Evolutionary conservation across 2,888 invertebrate species (phyloP), one percentile per base, ranked within the genome.

Genomic region (Meliscaeva auricollis): DNA sequence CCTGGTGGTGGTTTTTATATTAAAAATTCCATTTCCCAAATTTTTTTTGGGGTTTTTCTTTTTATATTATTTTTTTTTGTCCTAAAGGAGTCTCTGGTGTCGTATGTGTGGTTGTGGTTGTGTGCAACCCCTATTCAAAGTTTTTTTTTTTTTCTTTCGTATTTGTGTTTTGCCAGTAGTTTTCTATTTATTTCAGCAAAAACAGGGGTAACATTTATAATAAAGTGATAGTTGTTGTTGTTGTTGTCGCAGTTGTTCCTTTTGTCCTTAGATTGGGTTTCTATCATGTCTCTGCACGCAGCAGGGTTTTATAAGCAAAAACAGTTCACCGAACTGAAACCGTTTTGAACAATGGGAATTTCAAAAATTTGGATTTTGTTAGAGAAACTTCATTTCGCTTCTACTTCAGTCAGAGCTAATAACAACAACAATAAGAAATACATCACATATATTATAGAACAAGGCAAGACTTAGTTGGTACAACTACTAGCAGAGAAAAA

Each of bases 1-100:
- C 44, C 69, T 80, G 75, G 80, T 84, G 84, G 84, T 80, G 60
- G 80, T 73, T 84, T 77, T 84, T 73, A 69, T 85, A 85, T 85
- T 81, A 85, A 85, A 85, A 85, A 85, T 77, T 77, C 73, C 76
- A 80, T 77, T 73, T 85, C 73, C 85, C 48, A 85, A 77, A 13
- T 15, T 64, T 81, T n/a, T n/a, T n/a, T n/a, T n/a, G n/a, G 76
- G 46, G 35, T 56, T 41, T 46, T 30, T n/a, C n/a, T n/a, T n/a
- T n/a, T n/a, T n/a, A n/a, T n/a, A n/a, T n/a, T 52, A 50, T 35
- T 38, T 58, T 70, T 35, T 54, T 26, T 30, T 9, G 35, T 38
- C 30, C 44, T 2, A 58, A 77, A 62, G 41, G 54, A 32, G 20
- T 56, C 32, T 56, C 41, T 62, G 44, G 44, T 17, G 64, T 17